These are phyloP conservation scores for Apostichopus parvimensis DNA, from an alignment of 35 echinoderm and acorn worm genomes.

Conservation along the genomic window DNA sequence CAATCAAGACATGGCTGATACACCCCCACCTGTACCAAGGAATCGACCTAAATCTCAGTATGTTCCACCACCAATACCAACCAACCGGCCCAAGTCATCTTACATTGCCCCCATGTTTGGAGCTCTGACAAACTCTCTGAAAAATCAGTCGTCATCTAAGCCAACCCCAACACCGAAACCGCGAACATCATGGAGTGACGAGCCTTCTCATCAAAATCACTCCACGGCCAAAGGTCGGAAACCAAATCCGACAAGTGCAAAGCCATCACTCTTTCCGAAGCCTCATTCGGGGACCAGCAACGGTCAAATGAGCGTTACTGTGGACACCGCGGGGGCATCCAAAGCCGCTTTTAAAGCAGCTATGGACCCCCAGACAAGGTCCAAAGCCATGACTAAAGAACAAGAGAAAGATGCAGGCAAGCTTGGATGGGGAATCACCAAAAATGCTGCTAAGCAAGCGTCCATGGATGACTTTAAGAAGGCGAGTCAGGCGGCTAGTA, in stretches of 20 bases:
- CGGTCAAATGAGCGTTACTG: not conserved
- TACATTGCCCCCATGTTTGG: conserved; percentile 26
- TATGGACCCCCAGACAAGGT: conserved; percentile 15
- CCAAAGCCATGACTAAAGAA: conserved; percentile 52
- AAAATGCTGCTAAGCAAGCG: conserved; percentile 46
- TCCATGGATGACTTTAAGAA: conserved; percentile 48
- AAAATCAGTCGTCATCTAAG: not conserved
- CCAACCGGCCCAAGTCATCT: conserved; percentile 46
- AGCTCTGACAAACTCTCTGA: not conserved
- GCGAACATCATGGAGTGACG: conserved; percentile 17
- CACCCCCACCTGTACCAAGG: conserved; percentile 46
- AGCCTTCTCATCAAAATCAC: conserved; percentile 20
- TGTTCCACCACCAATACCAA: conserved; percentile 51
- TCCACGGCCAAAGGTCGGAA: not conserved
- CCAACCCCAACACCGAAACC: conserved; percentile 48
- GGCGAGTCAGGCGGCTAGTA: conserved; percentile 27
- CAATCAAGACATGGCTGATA: conserved; percentile 35
- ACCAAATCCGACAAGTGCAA: not conserved
- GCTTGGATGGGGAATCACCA: conserved; percentile 43
- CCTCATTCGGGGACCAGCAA: not conserved
- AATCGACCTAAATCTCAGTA: conserved; percentile 54
- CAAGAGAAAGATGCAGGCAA: conserved; percentile 48
- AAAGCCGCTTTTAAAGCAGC: conserved; percentile 30
- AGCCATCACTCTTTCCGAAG: not conserved
- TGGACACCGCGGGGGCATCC: conserved; percentile 39